Evolutionary conservation across 2,888 invertebrate species (phyloP), one percentile per base, ranked within the genome.

Genomic region (Clepsis dumicolana): DNA sequence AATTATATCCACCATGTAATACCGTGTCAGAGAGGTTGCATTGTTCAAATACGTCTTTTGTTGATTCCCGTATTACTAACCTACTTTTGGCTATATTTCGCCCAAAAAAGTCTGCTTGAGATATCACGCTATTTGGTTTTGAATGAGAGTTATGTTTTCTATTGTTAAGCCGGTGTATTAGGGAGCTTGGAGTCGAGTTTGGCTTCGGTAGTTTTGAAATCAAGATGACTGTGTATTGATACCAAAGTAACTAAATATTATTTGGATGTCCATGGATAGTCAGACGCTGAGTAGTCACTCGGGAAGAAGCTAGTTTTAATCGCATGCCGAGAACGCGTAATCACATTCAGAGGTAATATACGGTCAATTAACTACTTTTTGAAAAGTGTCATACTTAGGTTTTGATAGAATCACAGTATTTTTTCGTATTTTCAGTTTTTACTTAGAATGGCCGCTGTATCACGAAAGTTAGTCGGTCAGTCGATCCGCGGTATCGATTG

Each of bases 1-100:
- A 93, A 93, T 93, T 92, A 93, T 90, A 93, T 92, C 92, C 91
- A 91, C 89, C 91, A 74, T 89, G 88, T 91, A 93, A 93, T 89
- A 86, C 83, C 79, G 82, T 83, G 87, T 83, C 85, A 82, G 84
- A 79, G 76, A 77, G 75, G 79, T 70, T 27, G 77, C 76, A 86
- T 91, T 93, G 91, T 91, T 90, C 88, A 86, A 82, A 78, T 64
- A 52, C 65, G 21, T 67, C 83, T 77, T 80, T 92, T 93, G 90
- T 91, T 70, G 67, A 76, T 80, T 77, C 78, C 86, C 87, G 93
- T 89, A 93, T 93, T 93, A 93, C 92, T 93, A 92, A 93, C 93
- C 93, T 90, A 93, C 86, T 93, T 93, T 92, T 91, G 90, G 89
- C 87, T 85, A 89, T 88, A 88, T 88, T 88, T 86, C 80, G 77